These are phyloP conservation scores for Drosophila demipolita DNA, from an alignment of 2,888 invertebrate genomes.

Conservation along the genomic window DNA sequence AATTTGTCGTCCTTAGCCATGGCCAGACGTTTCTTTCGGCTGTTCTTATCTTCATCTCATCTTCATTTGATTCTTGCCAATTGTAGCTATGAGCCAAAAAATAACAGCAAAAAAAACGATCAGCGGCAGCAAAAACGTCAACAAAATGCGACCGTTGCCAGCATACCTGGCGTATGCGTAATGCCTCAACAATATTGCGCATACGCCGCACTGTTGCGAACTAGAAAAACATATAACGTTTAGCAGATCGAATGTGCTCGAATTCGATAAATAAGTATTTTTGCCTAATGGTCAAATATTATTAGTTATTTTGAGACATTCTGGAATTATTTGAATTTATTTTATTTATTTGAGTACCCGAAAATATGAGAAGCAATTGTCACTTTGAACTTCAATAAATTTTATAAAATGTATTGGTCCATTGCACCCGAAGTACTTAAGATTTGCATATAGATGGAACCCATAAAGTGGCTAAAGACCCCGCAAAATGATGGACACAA, in stretches of 20 bases:
- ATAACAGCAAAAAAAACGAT: neutral
- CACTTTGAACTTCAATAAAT: neutral
- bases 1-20: slow-evolving; percentile 70
- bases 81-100: slow-evolving; percentile 47
- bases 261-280: neutral
- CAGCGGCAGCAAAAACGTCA: slow-evolving; percentile 9
- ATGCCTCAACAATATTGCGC: slow-evolving; percentile 44
- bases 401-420: slow-evolving; percentile 11
- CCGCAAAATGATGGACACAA: neutral
- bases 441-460: neutral
- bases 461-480: slow-evolving; percentile 29
- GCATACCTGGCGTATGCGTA: slow-evolving; percentile 68
- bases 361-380: neutral
- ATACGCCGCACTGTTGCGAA: slow-evolving; percentile 42
- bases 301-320: neutral
- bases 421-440: slow-evolving; percentile 20
- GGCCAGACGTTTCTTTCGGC: slow-evolving; percentile 49
- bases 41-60: slow-evolving; percentile 1
- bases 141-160: slow-evolving; percentile 17
- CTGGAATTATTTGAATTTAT: neutral
- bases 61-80: slow-evolving; percentile 32
- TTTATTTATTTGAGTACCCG: neutral
- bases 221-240: neutral
- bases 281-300: neutral
- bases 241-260: slow-evolving; percentile 1